phyloP scores from a whole-genome alignment of 2,797 vertebrate genomes.

The Xenops minutus region DNA sequence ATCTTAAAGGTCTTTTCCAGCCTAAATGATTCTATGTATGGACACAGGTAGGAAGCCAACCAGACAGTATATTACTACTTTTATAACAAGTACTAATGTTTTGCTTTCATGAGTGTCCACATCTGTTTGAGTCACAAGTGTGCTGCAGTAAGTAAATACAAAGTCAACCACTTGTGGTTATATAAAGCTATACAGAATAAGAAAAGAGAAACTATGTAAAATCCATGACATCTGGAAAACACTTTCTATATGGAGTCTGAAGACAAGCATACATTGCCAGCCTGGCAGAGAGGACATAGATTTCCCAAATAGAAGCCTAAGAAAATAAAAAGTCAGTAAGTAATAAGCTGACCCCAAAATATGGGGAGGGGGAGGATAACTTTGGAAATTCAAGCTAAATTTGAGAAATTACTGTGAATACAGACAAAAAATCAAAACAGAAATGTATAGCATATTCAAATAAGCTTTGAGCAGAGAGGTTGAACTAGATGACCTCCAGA shows the following conservation, averaged over 20 bases:
- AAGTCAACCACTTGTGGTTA: background rate
- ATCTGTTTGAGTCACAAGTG: background rate
- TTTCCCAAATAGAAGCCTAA: background rate
- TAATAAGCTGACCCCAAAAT: background rate
- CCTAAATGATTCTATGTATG: background rate
- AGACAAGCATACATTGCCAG: background rate
- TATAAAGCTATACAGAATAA: background rate
- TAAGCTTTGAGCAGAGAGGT: background rate
- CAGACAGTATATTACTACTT: background rate
- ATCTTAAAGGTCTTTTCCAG: background rate
- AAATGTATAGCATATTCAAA: conserved; percentile 6
- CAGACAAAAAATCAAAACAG: background rate
- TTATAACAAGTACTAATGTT: background rate
- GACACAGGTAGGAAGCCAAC: background rate
- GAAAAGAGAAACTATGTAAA: background rate
- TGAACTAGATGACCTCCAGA: background rate
- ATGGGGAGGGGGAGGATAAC: background rate
- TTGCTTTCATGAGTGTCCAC: background rate
- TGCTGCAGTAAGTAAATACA: background rate
- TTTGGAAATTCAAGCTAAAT: background rate
- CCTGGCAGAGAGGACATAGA: background rate
- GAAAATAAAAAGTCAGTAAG: background rate
- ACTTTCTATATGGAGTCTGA: background rate
- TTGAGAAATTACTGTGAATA: background rate
- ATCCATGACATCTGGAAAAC: background rate